Evolutionary conservation across 2,797 vertebrate genomes (phyloP).

Genomic region (Petrocephalus sullivani): DNA sequence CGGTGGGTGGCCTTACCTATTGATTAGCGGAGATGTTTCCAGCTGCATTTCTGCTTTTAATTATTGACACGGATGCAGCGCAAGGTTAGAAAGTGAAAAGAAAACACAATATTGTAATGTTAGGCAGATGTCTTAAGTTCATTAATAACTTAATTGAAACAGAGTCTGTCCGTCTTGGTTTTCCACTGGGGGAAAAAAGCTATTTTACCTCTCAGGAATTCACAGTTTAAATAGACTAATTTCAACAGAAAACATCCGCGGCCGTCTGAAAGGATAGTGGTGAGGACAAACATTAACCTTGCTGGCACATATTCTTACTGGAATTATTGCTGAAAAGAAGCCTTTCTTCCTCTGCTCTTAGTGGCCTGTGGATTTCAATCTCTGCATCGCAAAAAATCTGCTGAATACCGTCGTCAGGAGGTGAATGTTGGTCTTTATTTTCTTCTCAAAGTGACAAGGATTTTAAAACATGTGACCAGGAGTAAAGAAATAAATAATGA

Average conservation of each 20-base stretch:
- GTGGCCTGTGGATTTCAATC: constrained; percentile 46
- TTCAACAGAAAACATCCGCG: constrained; percentile 34
- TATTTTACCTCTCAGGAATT: constrained; percentile 14
- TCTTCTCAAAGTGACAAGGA: constrained; percentile 37
- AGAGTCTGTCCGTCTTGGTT: neutral
- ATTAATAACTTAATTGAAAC: constrained; percentile 22
- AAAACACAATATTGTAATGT: neutral
- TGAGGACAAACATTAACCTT: constrained; percentile 26
- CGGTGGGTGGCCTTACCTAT: neutral
- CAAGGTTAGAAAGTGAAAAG: constrained; percentile 13
- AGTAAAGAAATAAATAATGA: constrained; percentile 31
- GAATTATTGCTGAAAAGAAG: constrained; percentile 24
- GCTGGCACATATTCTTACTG: neutral
- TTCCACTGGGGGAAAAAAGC: neutral
- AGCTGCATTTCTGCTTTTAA: neutral
- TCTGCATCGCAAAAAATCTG: constrained; percentile 34
- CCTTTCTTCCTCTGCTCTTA: constrained; percentile 37
- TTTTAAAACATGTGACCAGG: constrained; percentile 40
- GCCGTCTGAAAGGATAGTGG: constrained; percentile 35
- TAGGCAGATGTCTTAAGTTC: constrained; percentile 5
- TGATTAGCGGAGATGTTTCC: neutral
- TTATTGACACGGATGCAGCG: neutral
- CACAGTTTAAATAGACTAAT: constrained; percentile 2
- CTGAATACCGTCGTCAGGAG: constrained; percentile 42
- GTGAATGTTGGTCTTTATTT: constrained; percentile 42